Conservation (phyloP, 2,113 vertebrate species). For the Oryzias melastigma region DNA sequence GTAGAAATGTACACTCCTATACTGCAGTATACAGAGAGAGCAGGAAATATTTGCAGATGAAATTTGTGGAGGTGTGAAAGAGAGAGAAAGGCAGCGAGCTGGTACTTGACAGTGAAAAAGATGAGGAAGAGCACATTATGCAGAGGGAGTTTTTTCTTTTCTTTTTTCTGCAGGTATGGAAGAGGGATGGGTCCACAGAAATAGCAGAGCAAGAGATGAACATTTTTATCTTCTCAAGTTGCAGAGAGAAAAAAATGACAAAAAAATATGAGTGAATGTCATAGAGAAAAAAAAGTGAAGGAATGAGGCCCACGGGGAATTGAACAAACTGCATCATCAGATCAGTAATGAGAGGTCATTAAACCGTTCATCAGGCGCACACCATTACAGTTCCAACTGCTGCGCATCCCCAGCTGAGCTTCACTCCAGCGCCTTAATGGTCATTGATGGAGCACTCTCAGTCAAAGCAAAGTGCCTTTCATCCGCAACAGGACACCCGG, state of each 20-base stretch:
- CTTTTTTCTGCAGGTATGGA: background rate
- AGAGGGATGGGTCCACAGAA: slow-evolving; percentile 10
- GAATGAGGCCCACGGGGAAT: slow-evolving; percentile 41
- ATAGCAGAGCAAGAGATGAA: background rate
- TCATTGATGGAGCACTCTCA: slow-evolving; percentile 53
- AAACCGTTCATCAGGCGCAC: slow-evolving; percentile 57
- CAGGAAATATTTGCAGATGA: slow-evolving; percentile 13
- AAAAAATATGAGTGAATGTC: slow-evolving; percentile 17
- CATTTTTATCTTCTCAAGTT: background rate
- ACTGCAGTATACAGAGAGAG: slow-evolving; percentile 1
- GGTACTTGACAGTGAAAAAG: background rate
- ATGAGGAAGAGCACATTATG: slow-evolving; percentile 11
- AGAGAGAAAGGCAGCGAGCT: slow-evolving; percentile 17
- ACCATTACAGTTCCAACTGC: slow-evolving; percentile 47
- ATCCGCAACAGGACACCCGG: slow-evolving; percentile 31
- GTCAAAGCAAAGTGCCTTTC: slow-evolving; percentile 44
- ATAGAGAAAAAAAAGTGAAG: slow-evolving; percentile 12
- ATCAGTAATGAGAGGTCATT: slow-evolving; percentile 62
- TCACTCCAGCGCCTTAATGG: slow-evolving; percentile 56
- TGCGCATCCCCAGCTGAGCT: slow-evolving; percentile 31
- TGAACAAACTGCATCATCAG: slow-evolving; percentile 54
- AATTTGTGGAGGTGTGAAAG: slow-evolving; percentile 19
- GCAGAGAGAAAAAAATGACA: slow-evolving; percentile 3
- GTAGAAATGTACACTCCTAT: slow-evolving; percentile 4
- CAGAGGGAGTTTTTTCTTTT: too few relatives aligned